Evolutionary conservation across 2,888 invertebrate species (phyloP), one percentile per base, ranked within the genome.

Genomic region (Cataglyphis altisquamis): DNA sequence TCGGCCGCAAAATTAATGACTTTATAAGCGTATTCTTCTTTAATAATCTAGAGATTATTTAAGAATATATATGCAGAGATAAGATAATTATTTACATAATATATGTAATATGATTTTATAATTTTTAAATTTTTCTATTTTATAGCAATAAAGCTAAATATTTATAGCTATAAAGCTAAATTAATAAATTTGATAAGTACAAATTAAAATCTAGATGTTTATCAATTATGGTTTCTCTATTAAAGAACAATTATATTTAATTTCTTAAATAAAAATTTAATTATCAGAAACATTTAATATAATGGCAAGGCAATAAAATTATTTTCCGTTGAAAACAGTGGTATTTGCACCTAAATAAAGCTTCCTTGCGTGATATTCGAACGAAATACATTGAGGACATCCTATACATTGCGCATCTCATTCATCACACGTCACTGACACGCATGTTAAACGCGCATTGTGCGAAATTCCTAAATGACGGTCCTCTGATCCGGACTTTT

Each of bases 141-240:
- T 72, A 21, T 15, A 29, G 29, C 29, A 29, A 29, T 29, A 29
- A 29, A 29, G 29, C 29, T 29, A 29, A 29, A 29, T 29, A 2
- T 29, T 29, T 0, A 70, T 55, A 2, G 4, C 36, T 4, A n/a
- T 70, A 15, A 55, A 36, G 21, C 29, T 55, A 18, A 52, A 39
- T 60, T 60, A 25, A 60, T 39, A 36, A 70, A 10, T 36, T 55
- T 55, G 3, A 39, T 36, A 57, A 29, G 0, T 57, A 39, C 39
- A 72, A 72, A 72, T 68, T 72, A 41, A 39, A 60, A 73, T 8
- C 8, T 52, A n/a, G 18, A n/a, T 52, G n/a, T 73, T 39, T 70
- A 55, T 41, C 15, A 62, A 6, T 57, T 72, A 39, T 52, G 1
- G 12, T 15, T 21, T 70, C 5, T 0, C 0, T 6, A 72, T 32